phyloP scores from a whole-genome alignment of 2,113 vertebrate species.

The Chunga burmeisteri region DNA sequence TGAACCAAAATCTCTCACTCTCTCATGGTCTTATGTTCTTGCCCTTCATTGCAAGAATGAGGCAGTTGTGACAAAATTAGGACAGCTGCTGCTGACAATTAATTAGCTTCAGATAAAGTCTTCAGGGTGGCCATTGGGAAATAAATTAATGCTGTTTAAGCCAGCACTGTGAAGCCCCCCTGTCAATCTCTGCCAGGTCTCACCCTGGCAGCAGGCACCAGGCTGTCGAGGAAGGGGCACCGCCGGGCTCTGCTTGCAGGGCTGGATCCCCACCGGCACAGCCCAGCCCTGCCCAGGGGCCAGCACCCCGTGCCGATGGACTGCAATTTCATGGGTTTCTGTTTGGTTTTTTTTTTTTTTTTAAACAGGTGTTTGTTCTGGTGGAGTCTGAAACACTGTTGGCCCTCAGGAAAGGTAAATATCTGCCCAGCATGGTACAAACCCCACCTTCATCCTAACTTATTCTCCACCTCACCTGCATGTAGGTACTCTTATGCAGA shows the following conservation, averaged over 20 bases:
- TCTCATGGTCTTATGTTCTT: not conserved
- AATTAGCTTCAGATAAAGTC: not conserved
- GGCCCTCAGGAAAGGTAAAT: not conserved
- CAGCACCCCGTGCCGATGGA: fast-evolving
- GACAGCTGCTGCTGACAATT: not conserved
- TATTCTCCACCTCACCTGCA: not conserved
- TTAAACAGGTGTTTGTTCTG: not conserved
- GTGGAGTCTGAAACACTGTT: not conserved
- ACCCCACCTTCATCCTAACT: not conserved
- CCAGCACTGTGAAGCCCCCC: not conserved
- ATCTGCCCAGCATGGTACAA: not conserved
- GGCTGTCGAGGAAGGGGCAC: not conserved
- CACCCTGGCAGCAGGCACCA: not conserved
- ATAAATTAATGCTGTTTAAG: not conserved
- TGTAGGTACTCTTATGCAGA: not conserved
- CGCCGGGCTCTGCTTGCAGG: fast-evolving
- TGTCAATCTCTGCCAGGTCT: not conserved
- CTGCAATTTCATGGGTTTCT: not conserved
- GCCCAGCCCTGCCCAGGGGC: not conserved
- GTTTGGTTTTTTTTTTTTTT: not conserved
- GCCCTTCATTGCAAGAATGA: not conserved
- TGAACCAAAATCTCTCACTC: not conserved
- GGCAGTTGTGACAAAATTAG: not conserved
- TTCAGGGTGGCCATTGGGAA: not conserved
- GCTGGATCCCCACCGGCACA: not conserved